phyloP scores from a whole-genome alignment of 2,888 invertebrate genomes.

The Alviniconcha strummeri region DNA sequence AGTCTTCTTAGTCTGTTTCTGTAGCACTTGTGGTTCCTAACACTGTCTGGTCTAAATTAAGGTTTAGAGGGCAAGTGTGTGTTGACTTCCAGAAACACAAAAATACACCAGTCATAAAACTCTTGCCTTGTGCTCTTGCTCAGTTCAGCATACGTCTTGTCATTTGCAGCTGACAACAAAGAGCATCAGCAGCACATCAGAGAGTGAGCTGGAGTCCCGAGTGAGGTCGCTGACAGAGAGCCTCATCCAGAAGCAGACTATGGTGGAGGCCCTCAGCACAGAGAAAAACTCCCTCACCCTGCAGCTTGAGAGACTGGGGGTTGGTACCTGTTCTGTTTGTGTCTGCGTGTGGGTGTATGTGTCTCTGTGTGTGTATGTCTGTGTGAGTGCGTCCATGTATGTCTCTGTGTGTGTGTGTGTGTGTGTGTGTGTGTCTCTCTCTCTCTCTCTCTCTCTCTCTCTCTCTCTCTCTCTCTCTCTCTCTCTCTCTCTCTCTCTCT shows the following conservation, averaged over 20 bases:
- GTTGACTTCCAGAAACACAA: no score
- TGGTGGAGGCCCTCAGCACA: constrained; percentile 86
- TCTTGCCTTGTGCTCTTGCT: no score
- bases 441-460: no score
- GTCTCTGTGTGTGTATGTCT: background rate
- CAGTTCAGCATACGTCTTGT: no score
- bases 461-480: no score
- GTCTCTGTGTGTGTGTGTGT: background rate
- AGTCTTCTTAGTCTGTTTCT: no score
- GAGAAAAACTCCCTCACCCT: constrained; percentile 90
- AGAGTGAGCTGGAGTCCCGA: constrained; percentile 75
- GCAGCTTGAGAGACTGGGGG: constrained; percentile 85
- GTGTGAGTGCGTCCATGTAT: no score
- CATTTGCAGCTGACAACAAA: constrained; percentile 68
- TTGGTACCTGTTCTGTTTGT: constrained; percentile 63
- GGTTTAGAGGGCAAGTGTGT: no score
- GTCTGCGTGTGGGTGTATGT: background rate
- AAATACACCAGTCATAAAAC: no score
- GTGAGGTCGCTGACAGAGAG: constrained; percentile 83
- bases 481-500: no score
- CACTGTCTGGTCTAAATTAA: no score
- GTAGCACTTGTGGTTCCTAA: no score
- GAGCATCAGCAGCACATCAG: constrained; percentile 68
- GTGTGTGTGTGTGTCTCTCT: background rate
- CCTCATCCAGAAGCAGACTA: constrained; percentile 88